Evolutionary conservation across 2,113 vertebrate species (phyloP), one percentile per base, ranked within the genome.

Genomic region (Lethenteron reissneri): DNA sequence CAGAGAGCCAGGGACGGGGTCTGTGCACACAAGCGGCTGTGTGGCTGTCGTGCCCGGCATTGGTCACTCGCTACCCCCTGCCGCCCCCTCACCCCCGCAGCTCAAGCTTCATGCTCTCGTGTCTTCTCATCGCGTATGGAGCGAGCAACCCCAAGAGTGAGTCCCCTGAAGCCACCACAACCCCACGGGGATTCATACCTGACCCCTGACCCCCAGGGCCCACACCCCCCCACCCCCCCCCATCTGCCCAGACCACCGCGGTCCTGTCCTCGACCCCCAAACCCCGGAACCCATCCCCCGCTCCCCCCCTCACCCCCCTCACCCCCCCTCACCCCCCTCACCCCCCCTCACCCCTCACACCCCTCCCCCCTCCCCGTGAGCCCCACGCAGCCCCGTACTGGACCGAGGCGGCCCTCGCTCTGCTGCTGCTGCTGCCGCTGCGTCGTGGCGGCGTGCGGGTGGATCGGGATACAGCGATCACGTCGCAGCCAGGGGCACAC

Each of bases 61-160:
- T 71, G n/a, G 1, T 13, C 62, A 19, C 13, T n/a, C 57, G n/a
- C 62, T 21, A 12, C 56, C 11, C 71, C 9, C 4, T 73, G 3
- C 57, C 57, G 73, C 56, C 58, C 76, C 60, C 76, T 19, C 58
- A 56, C 60, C 70, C 57, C 70, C 15, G 5, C 76, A 92, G 88
- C 3, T 78, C 80, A 1, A 83, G 83, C 73, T 92, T 92, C 6
- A 82, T 82, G 0, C 58, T 83, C 0, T 92, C 89, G 73, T 92
- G 89, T 58, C 72, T 79, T 3, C 80, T 91, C 70, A 88, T 90
- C 79, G 86, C 89, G 2, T 8, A 78, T 19, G 84, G 86, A n/a
- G 78, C 84, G 21, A 80, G 83, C 72, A 56, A 83, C 62, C 81
- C 84, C 8, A 1, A 58, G 69, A 78, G 89, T 91, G 76, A 84